Evolutionary conservation across 2,888 invertebrate species (phyloP).

Genomic region (Tenthredo amoena): DNA sequence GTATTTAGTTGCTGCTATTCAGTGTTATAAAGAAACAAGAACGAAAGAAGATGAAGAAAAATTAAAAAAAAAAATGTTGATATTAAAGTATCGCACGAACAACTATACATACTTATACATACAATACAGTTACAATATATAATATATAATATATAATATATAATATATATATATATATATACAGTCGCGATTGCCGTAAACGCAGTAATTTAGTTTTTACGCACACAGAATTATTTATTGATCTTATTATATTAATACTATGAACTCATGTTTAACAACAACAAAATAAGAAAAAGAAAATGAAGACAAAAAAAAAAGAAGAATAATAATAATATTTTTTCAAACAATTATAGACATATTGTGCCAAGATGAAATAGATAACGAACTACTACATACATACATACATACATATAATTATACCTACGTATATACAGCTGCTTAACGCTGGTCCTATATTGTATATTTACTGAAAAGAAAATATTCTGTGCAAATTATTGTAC

Average conservation of each 20-base stretch:
- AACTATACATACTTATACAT: not conserved
- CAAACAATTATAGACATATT: slow-evolving; percentile 5
- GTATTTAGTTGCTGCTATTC: slow-evolving; percentile 50
- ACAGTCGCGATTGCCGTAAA: slow-evolving; percentile 5
- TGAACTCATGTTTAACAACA: not conserved
- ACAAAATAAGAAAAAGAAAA: not conserved
- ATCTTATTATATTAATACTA: not conserved
- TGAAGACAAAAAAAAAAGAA: not conserved
- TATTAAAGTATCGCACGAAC: not conserved
- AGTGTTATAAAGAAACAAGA: slow-evolving; percentile 1
- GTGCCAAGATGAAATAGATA: slow-evolving; percentile 4
- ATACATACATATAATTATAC: not conserved
- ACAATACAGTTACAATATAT: not conserved
- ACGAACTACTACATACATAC: not conserved
- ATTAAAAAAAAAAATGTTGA: slow-evolving; percentile 44
- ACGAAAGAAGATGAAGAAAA: slow-evolving; percentile 60
- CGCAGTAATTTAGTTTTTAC: not conserved
- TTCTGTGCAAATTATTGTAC: not conserved
- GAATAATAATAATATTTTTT: not conserved
- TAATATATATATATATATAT: not conserved
- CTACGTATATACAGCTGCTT: not conserved
- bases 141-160: not conserved
- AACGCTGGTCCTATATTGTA: not conserved
- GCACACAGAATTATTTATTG: not conserved
- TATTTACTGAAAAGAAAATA: slow-evolving; percentile 1